phyloP scores from a whole-genome alignment of 2,888 invertebrate species.

The Cephonodes hylas region DNA sequence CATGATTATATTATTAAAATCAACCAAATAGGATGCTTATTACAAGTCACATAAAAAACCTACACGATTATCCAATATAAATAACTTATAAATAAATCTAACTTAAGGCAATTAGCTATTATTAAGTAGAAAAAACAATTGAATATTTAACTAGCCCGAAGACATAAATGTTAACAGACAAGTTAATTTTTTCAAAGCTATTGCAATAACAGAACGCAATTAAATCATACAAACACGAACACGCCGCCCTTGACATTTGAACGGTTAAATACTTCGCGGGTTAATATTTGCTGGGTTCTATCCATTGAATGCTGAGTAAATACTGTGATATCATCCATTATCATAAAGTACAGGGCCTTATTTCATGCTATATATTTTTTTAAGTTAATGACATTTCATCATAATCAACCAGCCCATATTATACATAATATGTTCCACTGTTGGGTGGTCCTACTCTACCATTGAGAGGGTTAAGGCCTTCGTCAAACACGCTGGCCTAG shows the following conservation, averaged over 20 bases:
- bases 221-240: neutral
- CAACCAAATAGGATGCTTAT: too few relatives aligned
- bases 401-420: too few relatives aligned
- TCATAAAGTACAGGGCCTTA: neutral
- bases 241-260: slow-evolving; percentile 5
- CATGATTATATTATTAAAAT: too few relatives aligned
- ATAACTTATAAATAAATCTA: neutral
- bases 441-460: too few relatives aligned
- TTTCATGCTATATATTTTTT: neutral
- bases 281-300: slow-evolving; percentile 1
- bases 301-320: neutral
- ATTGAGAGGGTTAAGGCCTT: too few relatives aligned
- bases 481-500: too few relatives aligned
- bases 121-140: neutral
- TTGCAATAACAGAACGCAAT: neutral
- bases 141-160: neutral
- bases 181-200: neutral
- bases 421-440: too few relatives aligned
- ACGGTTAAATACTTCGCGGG: neutral
- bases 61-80: too few relatives aligned
- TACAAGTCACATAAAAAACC: too few relatives aligned
- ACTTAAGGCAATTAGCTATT: neutral
- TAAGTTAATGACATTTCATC: neutral
- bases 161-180: neutral
- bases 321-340: slow-evolving; percentile 1